Conservation (phyloP, 2,797 vertebrate genomes). For the Pipistrellus pygmaeus region DNA sequence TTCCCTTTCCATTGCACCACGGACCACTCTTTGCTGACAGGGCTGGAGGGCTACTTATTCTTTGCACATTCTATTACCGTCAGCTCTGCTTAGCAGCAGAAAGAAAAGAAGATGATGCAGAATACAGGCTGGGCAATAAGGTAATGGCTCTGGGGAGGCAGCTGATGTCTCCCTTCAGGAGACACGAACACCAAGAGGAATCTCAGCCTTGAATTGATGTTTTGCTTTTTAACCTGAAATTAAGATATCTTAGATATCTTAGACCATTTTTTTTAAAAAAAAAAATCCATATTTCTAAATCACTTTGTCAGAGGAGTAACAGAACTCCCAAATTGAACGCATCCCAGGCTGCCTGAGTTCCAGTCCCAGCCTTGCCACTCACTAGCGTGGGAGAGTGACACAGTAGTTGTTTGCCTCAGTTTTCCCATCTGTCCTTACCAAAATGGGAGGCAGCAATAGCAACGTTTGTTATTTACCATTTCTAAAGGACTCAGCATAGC, state of each 20-base stretch:
- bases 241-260: not conserved
- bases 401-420: not conserved
- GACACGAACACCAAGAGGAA: not conserved
- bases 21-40: not conserved
- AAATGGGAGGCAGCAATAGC: not conserved
- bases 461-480: not conserved
- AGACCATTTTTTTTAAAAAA: not conserved
- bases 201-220: not conserved
- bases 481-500: not conserved
- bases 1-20: not conserved
- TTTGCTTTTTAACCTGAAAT: not conserved
- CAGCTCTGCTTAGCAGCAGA: not conserved
- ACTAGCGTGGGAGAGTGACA: not conserved
- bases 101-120: not conserved
- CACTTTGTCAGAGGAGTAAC: not conserved
- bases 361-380: not conserved
- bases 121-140: not conserved
- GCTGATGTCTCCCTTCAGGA: not conserved
- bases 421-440: not conserved
- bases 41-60: not conserved
- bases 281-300: not conserved
- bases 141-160: not conserved
- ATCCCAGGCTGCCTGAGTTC: not conserved
- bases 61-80: not conserved
- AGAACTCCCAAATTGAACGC: not conserved